These are phyloP conservation scores for Eupithecia subfuscata DNA, from an alignment of 2,888 invertebrate genomes.

Conservation along the genomic window DNA sequence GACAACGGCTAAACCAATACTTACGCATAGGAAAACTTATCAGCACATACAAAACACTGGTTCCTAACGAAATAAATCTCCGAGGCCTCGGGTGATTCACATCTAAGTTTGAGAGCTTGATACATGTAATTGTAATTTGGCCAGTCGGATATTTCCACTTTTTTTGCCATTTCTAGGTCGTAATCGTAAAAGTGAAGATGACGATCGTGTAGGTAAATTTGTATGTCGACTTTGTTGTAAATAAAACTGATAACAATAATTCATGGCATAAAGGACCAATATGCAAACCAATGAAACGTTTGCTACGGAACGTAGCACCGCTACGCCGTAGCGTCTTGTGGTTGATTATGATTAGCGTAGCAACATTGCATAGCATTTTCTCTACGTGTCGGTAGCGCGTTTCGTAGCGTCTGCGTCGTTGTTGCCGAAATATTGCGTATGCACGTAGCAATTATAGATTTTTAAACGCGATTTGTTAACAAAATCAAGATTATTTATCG, in stretches of 20 bases:
- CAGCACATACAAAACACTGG: background rate
- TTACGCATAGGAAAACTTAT: background rate
- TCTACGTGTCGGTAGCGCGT: background rate
- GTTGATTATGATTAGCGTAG: background rate
- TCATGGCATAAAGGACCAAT: background rate
- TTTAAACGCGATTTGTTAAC: background rate
- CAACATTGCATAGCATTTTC: background rate
- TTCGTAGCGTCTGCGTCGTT: background rate
- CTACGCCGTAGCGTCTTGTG: background rate
- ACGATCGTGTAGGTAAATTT: background rate
- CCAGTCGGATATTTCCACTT: background rate
- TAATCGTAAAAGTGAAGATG: background rate
- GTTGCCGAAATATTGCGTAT: background rate
- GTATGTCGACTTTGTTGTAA: background rate
- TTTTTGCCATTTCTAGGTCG: conserved; percentile 2
- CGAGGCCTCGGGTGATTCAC: conserved; percentile 10
- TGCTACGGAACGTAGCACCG: conserved; percentile 1
- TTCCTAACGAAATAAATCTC: background rate
- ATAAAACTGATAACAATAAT: background rate
- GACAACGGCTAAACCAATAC: background rate
- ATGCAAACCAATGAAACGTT: background rate
- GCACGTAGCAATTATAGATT: background rate
- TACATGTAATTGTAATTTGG: background rate
- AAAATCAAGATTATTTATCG: background rate
- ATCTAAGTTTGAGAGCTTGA: background rate